A percentile compares a stretch with the other conserved stretches of the same genome.
Conservation (phyloP, 37 sponge, comb jelly and placozoan genomes). For the Ianthella basta region DNA sequence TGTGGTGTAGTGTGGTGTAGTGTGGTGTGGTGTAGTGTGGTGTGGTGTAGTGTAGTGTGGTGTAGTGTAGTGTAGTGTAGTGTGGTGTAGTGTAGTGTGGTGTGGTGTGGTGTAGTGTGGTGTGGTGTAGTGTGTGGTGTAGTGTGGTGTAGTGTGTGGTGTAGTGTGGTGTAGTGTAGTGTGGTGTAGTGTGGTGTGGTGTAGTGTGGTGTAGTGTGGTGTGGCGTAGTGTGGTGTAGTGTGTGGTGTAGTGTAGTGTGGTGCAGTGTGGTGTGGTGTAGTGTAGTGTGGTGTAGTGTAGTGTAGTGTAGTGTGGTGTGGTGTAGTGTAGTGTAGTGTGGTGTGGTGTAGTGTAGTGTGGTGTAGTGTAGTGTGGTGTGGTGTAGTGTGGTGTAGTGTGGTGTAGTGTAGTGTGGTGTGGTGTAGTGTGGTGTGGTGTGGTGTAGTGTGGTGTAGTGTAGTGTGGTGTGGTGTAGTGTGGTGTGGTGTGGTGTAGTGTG, state of each 20-base stretch:
- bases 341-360: neutral
- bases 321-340: too few relatives aligned
- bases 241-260: neutral
- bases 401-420: neutral
- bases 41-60: neutral
- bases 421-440: too few relatives aligned
- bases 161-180: neutral
- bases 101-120: neutral
- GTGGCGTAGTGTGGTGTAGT: too few relatives aligned
- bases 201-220: neutral
- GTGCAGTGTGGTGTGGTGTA: neutral
- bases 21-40: neutral
- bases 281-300: neutral
- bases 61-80: neutral
- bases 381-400: neutral
- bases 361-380: neutral
- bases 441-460: neutral
- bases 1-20: neutral
- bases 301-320: neutral
- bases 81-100: neutral
- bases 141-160: neutral
- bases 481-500: neutral
- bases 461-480: neutral
- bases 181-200: neutral
- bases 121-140: too few relatives aligned